These are phyloP conservation scores for Amitus sp. DNA, from an alignment of 2,888 invertebrate genomes.

Conservation along the genomic window DNA sequence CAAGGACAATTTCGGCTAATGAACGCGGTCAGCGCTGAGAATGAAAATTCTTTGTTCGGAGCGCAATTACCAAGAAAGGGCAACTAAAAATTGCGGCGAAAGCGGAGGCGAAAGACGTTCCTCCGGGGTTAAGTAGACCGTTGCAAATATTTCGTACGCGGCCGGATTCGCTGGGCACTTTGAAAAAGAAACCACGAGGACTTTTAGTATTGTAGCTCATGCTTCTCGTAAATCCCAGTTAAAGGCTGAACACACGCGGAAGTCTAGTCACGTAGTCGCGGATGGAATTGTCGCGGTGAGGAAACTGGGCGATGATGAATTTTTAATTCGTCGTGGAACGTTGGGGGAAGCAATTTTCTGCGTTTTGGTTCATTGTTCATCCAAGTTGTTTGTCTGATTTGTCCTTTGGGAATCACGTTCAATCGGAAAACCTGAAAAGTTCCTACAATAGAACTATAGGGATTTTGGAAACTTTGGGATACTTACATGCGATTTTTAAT, in stretches of 20 bases:
- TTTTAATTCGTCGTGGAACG: too few species aligned
- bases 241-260: conserved; percentile 51
- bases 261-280: too few species aligned
- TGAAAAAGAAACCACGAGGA: conserved; percentile 22
- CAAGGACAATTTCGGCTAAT: not conserved
- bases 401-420: too few species aligned
- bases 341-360: too few species aligned
- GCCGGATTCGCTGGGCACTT: conserved; percentile 24
- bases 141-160: conserved; percentile 38
- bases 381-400: too few species aligned
- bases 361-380: too few species aligned
- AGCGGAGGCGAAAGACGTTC: conserved; percentile 10
- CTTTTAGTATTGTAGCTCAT: conserved; percentile 40
- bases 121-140: conserved; percentile 25
- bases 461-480: too few species aligned
- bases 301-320: too few species aligned
- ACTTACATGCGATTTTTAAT: too few species aligned
- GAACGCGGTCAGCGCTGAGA: not conserved
- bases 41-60: not conserved
- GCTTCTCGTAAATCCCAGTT: conserved; percentile 52
- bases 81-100: not conserved
- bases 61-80: conserved; percentile 4
- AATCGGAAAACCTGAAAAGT: too few species aligned
- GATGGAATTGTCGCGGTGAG: too few species aligned
- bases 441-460: too few species aligned